Evolutionary conservation across 2,797 vertebrate genomes (phyloP).

Genomic region (Psittacula derbiana): DNA sequence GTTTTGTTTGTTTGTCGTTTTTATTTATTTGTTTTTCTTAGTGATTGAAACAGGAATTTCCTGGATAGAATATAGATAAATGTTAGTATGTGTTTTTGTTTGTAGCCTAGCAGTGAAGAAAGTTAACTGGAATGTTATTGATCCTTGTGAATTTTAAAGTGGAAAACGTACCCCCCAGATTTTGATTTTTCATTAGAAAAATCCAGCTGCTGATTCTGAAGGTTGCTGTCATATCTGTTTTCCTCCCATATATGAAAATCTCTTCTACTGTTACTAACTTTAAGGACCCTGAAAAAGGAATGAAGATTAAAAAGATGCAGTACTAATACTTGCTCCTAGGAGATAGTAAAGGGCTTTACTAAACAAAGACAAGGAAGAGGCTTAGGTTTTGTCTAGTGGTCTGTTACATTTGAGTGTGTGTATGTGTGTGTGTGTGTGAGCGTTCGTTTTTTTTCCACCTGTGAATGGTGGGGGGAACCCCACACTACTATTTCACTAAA

Average conservation of each 20-base stretch:
- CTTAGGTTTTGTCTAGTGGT: background rate
- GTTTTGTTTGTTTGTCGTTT: background rate
- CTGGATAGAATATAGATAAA: background rate
- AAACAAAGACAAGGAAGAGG: background rate
- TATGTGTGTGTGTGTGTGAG: background rate
- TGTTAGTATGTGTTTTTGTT: rapidly evolving
- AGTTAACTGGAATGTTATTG: background rate
- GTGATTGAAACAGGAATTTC: background rate
- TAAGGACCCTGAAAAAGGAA: background rate
- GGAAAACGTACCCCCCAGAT: background rate
- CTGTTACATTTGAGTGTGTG: background rate
- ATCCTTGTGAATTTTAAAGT: background rate
- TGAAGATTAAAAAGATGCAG: background rate
- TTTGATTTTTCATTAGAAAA: background rate
- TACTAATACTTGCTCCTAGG: background rate
- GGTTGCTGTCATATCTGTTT: background rate
- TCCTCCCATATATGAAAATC: background rate
- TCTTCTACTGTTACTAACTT: background rate
- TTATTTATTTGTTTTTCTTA: background rate
- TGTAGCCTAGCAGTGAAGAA: background rate
- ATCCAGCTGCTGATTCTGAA: background rate
- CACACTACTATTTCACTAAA: background rate
- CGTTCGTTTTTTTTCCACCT: background rate
- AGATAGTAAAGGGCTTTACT: background rate
- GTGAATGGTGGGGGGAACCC: rapidly evolving